Evolutionary conservation across 2,888 invertebrate genomes (phyloP), one percentile per base, ranked within the genome.

Genomic region (Allophyes oxyacanthae): DNA sequence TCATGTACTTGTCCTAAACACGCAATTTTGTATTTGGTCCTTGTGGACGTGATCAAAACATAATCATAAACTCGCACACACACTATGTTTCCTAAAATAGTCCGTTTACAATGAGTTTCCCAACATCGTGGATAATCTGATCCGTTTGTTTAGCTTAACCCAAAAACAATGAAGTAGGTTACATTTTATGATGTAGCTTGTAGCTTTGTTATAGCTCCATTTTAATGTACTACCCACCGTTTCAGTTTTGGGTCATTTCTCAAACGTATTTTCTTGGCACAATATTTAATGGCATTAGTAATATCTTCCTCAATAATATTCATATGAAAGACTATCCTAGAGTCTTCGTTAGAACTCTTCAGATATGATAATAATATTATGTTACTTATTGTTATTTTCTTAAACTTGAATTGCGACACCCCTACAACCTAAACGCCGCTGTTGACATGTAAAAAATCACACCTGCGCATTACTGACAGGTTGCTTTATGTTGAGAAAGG

Each of bases 141-240:
- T 70, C 40, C 11, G 28, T 34, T 20, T 50, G 67, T 64, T 55
- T 62, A 44, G 49, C 13, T 68, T 57, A 64, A 57, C 68, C 69
- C 49, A 56, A 61, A 66, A 56, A 67, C 71, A 57, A 58, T 66
- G 30, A 63, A 68, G 46, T 72, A 51, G 71, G 72, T 68, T 55
- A 60, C 14, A 41, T 50, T 64, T 72, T 50, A 58, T 52, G 36
- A 43, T 56, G 52, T 43, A 26, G 11, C 60, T 38, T 56, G 52
- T 43, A 26, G 11, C 60, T 38, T 45, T 55, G 33, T 48, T 49
- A 30, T 41, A 53, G 36, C 14, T 51, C 38, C 33, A 37, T 50
- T 68, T 53, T 46, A 37, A 60, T 68, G 60, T 37, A n/a, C n/a
- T n/a, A n/a, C n/a, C 20, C 4, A 64, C 64, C 37, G 9, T 25